Evolutionary conservation across 2,113 vertebrate genomes (phyloP), one percentile per base, ranked within the genome.

Genomic region (Ageneiosus marmoratus): DNA sequence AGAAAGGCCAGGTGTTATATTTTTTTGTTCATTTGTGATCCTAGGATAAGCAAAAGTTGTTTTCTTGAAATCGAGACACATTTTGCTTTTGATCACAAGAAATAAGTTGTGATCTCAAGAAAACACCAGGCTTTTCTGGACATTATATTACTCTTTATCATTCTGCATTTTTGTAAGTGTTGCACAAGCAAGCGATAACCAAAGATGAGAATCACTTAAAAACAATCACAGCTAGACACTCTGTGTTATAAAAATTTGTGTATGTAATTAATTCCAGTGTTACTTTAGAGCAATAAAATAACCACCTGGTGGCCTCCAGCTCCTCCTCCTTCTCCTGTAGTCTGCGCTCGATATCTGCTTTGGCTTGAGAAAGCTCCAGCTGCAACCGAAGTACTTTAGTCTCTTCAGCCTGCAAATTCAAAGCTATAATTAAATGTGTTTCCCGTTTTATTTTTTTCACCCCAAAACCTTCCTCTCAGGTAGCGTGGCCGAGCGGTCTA

Each of bases 281-380:
- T 70, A 24, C 48, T 48, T 24, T 50, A 20, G 22, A 63, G 32
- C 24, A 60, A 55, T 48, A 37, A 56, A 70, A 12, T 4, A 4
- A 18, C 24, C 88, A 95, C 94, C 95, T 93, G 0, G 81, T 74
- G 15, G 90, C 90, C 62, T 95, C 95, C 5, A 77, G 82, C 89
- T 95, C 95, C 44, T 95, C 95, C 75, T 95, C 95, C 65, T 95
- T 95, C 87, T 95, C 95, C 83, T 95, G 94, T 18, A 95, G 87
- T 80, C 90, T 88, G 50, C 93, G 93, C 79, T 95, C 95, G 50
- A 92, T 76, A 73, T 95, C 94, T 72, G 89, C 92, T 91, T 91
- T 95, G 24, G 89, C 88, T 89, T 95, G 95, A 44, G 94, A 92
- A 67, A 95, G 34, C 84, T 95, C 95, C 88, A 94, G 85, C 88